These are phyloP conservation scores for Reticulitermes lucifugus DNA, from an alignment of 2,888 invertebrate species.

Conservation along the genomic window DNA sequence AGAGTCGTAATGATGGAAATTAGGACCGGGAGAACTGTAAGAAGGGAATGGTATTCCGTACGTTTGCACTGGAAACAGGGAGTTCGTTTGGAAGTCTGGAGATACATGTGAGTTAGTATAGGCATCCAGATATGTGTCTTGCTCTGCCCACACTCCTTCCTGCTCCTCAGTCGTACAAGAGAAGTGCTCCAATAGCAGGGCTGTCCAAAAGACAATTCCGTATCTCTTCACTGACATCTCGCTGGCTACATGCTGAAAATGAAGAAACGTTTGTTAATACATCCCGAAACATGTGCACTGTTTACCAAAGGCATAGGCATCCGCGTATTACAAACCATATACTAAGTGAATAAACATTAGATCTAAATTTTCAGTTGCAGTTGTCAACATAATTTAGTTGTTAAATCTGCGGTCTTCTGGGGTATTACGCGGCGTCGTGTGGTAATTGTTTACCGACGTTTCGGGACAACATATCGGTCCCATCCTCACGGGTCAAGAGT, in stretches of 20 bases:
- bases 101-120: constrained; percentile 69
- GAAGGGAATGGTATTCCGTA: not conserved
- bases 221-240: not conserved
- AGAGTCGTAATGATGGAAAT: not conserved
- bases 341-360: no score
- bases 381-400: no score
- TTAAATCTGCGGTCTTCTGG: no score
- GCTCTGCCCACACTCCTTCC: not conserved
- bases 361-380: no score
- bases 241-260: not conserved
- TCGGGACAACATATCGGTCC: no score
- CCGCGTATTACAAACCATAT: no score
- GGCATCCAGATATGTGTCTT: constrained; percentile 75
- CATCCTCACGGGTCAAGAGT: no score
- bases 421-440: no score
- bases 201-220: not conserved
- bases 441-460: no score
- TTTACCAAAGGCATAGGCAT: no score
- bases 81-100: not conserved
- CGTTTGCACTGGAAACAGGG: not conserved
- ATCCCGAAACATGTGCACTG: no score
- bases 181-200: not conserved
- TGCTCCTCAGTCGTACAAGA: not conserved
- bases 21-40: not conserved
- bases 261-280: no score